Conservation (phyloP, 2,113 vertebrate genomes). For the Cheirogaleus medius region DNA sequence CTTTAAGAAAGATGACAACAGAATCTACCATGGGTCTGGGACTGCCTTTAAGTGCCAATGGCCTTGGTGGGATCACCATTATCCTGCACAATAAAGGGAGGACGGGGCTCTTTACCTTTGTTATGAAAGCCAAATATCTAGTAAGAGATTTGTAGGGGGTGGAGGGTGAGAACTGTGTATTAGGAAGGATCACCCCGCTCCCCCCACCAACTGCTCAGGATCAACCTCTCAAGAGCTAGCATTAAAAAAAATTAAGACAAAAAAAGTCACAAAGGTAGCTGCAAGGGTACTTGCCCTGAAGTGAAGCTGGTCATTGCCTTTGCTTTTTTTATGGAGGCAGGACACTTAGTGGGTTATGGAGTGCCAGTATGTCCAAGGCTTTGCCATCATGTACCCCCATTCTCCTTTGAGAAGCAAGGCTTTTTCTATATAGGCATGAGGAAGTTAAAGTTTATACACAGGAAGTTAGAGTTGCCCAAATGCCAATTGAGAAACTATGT, state of each 20-base stretch:
- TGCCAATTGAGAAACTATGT: background rate
- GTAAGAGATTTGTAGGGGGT: background rate
- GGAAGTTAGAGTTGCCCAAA: background rate
- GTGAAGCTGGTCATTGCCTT: constrained; percentile 45
- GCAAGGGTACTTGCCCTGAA: background rate
- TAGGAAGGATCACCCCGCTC: background rate
- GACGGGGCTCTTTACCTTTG: constrained; percentile 65
- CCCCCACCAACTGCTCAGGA: background rate
- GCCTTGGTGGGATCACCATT: constrained; percentile 76
- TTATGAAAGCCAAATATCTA: constrained; percentile 72
- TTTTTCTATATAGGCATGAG: constrained; percentile 19
- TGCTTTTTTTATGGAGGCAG: constrained; percentile 72
- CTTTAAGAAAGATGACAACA: constrained; percentile 38
- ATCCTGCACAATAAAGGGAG: constrained; percentile 69
- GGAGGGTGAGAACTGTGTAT: constrained; percentile 46
- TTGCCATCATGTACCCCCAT: constrained; percentile 27
- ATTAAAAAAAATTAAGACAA: constrained; percentile 1
- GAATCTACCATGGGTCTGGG: constrained; percentile 22
- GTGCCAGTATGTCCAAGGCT: constrained; percentile 57
- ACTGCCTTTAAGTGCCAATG: constrained; percentile 66
- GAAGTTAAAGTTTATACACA: constrained; percentile 32
- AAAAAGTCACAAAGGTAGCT: background rate
- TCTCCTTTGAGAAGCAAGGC: constrained; percentile 38
- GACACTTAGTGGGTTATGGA: constrained; percentile 83
- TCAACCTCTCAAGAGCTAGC: background rate